Evolutionary conservation across 2,888 invertebrate species (phyloP), one percentile per base, ranked within the genome.

Genomic region (Dryobota labecula): DNA sequence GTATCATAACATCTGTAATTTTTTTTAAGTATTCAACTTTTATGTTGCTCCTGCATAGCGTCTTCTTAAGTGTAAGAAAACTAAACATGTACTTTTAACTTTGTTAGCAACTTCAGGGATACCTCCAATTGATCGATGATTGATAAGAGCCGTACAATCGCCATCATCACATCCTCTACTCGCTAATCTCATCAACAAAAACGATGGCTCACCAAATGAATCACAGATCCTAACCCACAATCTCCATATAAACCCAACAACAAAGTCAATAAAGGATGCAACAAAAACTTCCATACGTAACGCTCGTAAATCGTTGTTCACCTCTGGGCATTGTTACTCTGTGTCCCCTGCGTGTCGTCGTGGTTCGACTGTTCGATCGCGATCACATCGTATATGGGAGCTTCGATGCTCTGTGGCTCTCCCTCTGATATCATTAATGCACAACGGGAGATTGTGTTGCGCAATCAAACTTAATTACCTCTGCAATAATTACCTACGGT

Each of bases 261-360:
- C 73, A 84, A 83, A 84, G 76, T 74, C 78, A 83, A 82, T 84
- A 84, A 86, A 82, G 71, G 80, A 73, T 78, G 70, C 83, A 86
- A 85, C 87, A 86, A 88, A 83, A 81, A 81, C 76, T 62, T 61
- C 61, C 76, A 86, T 87, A 85, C 80, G 84, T 87, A 83, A 84
- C 69, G 70, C 58, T 81, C 85, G 83, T 85, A 86, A 85, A 86
- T 85, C 76, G 76, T 51, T 60, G 76, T 81, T 75, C 83, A 82
- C 87, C 87, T 88, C 87, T 87, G 85, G 78, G 82, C 77, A 73
- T 83, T 82, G 84, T 84, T 88, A 84, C 79, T 89, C 89, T 88
- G 84, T 87, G 87, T 88, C 86, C 86, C 86, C 82, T 90, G 89
- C 89, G 90, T 92, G 92, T 91, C 87, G 89, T 89, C 86, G 88